Base-by-base conservation (phyloP, 2,888 invertebrate genomes). In the Ischnura elegans region DNA sequence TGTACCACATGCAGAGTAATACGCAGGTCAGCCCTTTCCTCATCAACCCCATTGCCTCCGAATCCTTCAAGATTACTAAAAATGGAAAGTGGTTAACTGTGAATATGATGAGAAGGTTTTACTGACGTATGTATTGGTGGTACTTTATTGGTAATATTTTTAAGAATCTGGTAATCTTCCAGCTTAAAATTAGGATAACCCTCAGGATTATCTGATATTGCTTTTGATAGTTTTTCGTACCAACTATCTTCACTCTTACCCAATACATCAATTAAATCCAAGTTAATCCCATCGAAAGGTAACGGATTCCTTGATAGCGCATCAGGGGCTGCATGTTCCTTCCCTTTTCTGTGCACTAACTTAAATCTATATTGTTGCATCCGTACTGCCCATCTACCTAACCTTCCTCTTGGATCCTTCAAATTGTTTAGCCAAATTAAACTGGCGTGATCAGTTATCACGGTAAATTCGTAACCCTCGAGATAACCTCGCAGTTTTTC, bases 301-400 rank as follows among this genome's bases (percentile, higher is more conserved):
- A 55, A 55, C 21, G 55, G 55, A 21, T 55, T 55, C 21, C 86
- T 42, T 21, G 86, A 86, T 10, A 86, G n/a, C 13, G 86, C 86
- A 86, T 86, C 86, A 3, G 86, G 86, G 19, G 19, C 86, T 19
- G 86, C 21, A 86, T 86, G 86, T 21, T 43, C 43, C 86, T 45
- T 86, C 16, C 86, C 86, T 21, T 42, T 42, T 25, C 86, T 86
- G 21, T 86, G 86, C 86, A 43, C 43, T 21, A 86, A 21, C 86
- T 86, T 45, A 45, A 86, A 86, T 25, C 45, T 86, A 45, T 86
- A 86, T 45, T 86, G 86, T 21, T 86, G 86, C 86, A 86, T 86
- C 21, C 45, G 16, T 10, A 86, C 43, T 21, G 86, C 86, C 86
- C 86, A 86, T 45, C 86, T 13, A 55, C 55, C 55, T 21, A 55